Conservation (phyloP, 2,797 vertebrate species). For the Enteromius radiatus region DNA sequence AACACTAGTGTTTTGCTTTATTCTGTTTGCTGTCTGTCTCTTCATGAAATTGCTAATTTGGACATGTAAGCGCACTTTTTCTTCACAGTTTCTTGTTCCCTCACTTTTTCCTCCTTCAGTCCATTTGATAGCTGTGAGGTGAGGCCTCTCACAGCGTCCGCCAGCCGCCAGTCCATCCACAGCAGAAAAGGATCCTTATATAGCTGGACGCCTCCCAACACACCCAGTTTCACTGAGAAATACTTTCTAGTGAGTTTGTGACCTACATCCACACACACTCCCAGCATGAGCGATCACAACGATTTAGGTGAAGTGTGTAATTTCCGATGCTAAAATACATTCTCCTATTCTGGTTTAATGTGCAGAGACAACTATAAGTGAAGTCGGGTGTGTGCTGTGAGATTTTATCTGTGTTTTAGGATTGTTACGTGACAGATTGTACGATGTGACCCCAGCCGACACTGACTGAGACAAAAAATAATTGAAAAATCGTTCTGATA, state of each 20-base stretch:
- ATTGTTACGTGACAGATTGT: slow-evolving; percentile 1
- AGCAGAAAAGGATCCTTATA: slow-evolving; percentile 88
- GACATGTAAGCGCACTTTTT: not conserved
- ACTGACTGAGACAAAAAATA: not conserved
- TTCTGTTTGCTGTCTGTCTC: not conserved
- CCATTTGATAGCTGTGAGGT: slow-evolving; percentile 79
- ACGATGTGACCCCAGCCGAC: not conserved
- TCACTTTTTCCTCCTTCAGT: slow-evolving; percentile 63
- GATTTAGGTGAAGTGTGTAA: slow-evolving; percentile 12
- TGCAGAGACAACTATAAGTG: slow-evolving; percentile 22
- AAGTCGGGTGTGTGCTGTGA: not conserved
- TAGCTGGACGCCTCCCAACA: slow-evolving; percentile 90
- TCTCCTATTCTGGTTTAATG: slow-evolving; percentile 30
- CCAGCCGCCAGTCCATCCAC: slow-evolving; percentile 81
- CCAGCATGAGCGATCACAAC: slow-evolving; percentile 14
- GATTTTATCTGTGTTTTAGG: slow-evolving; percentile 17
- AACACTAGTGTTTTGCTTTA: not conserved
- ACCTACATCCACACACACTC: slow-evolving; percentile 10
- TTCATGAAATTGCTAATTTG: slow-evolving; percentile 1
- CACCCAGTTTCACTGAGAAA: slow-evolving; percentile 92
- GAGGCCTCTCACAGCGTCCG: slow-evolving; percentile 75
- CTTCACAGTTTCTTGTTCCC: slow-evolving; percentile 1
- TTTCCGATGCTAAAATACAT: slow-evolving; percentile 13
- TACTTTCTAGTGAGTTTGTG: slow-evolving; percentile 86
- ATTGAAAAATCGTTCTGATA: not conserved